Base-by-base conservation (phyloP, 2,113 vertebrate species). In the Protobothrops mucrosquamatus region DNA sequence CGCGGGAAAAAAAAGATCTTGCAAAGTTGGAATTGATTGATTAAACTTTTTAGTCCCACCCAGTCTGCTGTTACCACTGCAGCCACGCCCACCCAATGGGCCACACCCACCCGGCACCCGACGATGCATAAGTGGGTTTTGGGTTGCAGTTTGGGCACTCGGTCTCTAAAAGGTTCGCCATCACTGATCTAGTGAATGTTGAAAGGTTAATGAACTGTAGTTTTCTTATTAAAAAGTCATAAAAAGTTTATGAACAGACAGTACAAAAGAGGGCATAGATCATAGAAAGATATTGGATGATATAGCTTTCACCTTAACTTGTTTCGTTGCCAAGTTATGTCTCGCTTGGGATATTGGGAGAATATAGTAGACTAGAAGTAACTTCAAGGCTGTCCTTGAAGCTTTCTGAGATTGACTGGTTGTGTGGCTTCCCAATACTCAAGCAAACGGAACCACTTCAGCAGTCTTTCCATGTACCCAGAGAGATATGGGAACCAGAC, bases 141-240 rank as follows among this genome's bases (percentile, higher is more conserved):
- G n/a, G n/a, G n/a, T n/a, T n/a, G n/a, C n/a, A n/a, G n/a, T n/a
- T n/a, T n/a, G n/a, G n/a, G n/a, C n/a, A n/a, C n/a, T n/a, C n/a
- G n/a, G n/a, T n/a, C n/a, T n/a, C n/a, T n/a, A n/a, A n/a, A n/a
- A n/a, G n/a, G n/a, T n/a, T n/a, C n/a, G n/a, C n/a, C n/a, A n/a
- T n/a, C 39, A 39, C 39, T 39, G 39, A 92, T 56, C 94, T 91
- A 92, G 1, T 91, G 39, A 48, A 29, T 92, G 57, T 18, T 9
- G 12, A 96, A 86, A 94, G 93, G 92, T 54, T 89, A 94, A 91
- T 91, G 89, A 97, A 81, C 55, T 94, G 91, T n/a, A 90, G 90
- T 61, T 81, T 92, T 94, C 89, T 93, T 92, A 56, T 43, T 64
- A 93, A 46, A 46, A 92, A 92, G 86, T 91, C 92, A 94, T 87